phyloP scores from a whole-genome alignment of 1,140 invertebrate species.

The Scaptomyza pallida region DNA sequence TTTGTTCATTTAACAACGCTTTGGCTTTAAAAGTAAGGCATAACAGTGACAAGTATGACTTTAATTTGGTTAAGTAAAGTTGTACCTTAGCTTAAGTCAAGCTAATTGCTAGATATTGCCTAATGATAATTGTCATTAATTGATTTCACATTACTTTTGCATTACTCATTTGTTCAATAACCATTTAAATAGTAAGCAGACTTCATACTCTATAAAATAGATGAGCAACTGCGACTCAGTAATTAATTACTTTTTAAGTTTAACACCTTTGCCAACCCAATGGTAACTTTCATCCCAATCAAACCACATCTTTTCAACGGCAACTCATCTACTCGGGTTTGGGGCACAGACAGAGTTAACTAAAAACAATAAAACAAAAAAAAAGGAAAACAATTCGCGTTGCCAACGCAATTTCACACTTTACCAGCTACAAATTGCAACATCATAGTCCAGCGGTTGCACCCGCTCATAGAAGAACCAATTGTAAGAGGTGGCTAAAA shows the following conservation, averaged over 20 bases:
- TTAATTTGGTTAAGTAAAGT: too few relatives aligned
- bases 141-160: too few relatives aligned
- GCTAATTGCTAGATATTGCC: too few relatives aligned
- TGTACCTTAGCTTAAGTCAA: too few relatives aligned
- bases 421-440: constrained; percentile 80
- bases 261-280: background rate
- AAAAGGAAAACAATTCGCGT: constrained; percentile 59
- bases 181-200: too few relatives aligned
- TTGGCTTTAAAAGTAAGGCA: background rate
- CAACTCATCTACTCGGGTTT: too few relatives aligned
- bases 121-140: too few relatives aligned
- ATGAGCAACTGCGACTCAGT: background rate
- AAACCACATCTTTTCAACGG: too few relatives aligned
- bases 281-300: background rate
- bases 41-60: background rate
- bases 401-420: constrained; percentile 79
- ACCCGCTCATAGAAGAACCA: constrained; percentile 20
- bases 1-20: constrained; percentile 33
- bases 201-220: too few relatives aligned
- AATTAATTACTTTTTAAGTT: background rate
- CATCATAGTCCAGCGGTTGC: constrained; percentile 64
- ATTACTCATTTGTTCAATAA: too few relatives aligned
- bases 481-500: too few relatives aligned
- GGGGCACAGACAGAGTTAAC: constrained; percentile 13
- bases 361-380: constrained; percentile 4